Conservation (phyloP, 2,888 invertebrate species). For the Diarsia dahlii region DNA sequence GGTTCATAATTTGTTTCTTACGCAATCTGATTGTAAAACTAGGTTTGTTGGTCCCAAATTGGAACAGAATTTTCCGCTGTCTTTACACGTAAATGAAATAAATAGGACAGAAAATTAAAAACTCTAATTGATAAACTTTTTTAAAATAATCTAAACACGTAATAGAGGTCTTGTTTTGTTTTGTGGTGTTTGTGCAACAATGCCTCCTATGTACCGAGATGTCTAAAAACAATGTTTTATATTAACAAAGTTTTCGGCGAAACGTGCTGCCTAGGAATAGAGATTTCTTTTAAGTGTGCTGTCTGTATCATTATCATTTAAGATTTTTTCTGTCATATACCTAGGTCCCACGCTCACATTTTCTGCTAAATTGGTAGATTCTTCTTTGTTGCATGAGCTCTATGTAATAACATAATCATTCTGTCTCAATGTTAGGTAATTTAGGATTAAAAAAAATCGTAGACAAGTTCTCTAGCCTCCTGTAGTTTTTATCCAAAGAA, state of each 20-base stretch:
- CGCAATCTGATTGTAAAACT: conserved; percentile 17
- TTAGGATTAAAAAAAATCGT: no score
- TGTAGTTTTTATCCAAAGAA: no score
- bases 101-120: background rate
- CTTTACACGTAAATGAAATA: conserved; percentile 3
- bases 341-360: no score
- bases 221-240: no score
- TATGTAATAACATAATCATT: no score
- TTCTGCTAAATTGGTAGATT: background rate
- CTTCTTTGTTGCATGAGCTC: no score
- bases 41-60: conserved; percentile 12
- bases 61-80: conserved; percentile 11
- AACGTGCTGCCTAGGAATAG: no score
- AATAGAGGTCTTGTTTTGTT: background rate
- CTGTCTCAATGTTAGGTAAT: background rate
- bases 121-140: background rate
- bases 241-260: no score
- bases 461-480: background rate
- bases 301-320: no score
- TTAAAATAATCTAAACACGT: background rate
- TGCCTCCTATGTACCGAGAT: no score
- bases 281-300: no score
- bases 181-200: background rate
- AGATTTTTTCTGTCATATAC: no score
- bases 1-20: conserved; percentile 35